Base-by-base conservation (phyloP, 1,140 invertebrate species). In the Adoxophyes honmai region DNA sequence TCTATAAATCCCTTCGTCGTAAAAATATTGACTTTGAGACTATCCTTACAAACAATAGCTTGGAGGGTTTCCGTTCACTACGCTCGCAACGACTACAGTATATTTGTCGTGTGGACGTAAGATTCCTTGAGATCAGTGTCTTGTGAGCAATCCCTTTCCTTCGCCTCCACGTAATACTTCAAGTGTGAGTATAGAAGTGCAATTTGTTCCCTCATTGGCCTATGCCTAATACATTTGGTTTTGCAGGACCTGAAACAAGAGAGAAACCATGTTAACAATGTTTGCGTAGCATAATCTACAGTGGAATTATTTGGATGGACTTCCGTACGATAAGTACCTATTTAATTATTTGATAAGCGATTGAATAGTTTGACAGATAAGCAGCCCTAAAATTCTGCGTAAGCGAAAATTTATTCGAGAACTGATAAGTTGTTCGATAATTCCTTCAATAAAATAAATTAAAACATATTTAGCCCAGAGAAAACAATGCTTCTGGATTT, bases 81-180 rank as follows among this genome's bases (percentile, higher is more conserved):
- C 59, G n/a, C 56, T 59, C 59, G 64, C 59, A 55, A 64, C 51
- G 51, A 34, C 60, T 67, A 64, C 51, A 9, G 59, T 68, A 62
- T 77, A 79, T 74, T 73, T 81, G 73, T 73, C 70, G 58, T 70
- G 67, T 80, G 82, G 82, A 86, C 82, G 81, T 74, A 68, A 64
- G 42, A 60, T 67, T 52, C 63, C 48, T 62, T 75, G 73, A 75
- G 73, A 78, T 63, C 66, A 75, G 21, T 28, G 21, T 28, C 6
- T 55, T 64, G 57, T 85, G 81, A 85, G 81, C 81, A 79, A 78
- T 62, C 52, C 52, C 60, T 66, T 33, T 6, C 21, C 2, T 13
- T 52, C 34, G 33, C 55, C 55, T 62, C 21, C 57, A 57, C 44
- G 55, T 62, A 52, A 52, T 38, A 55, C 48, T 52, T 34, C 16